Evolutionary conservation across 2,797 vertebrate species (phyloP).

Genomic region (Anabacerthia variegaticeps): DNA sequence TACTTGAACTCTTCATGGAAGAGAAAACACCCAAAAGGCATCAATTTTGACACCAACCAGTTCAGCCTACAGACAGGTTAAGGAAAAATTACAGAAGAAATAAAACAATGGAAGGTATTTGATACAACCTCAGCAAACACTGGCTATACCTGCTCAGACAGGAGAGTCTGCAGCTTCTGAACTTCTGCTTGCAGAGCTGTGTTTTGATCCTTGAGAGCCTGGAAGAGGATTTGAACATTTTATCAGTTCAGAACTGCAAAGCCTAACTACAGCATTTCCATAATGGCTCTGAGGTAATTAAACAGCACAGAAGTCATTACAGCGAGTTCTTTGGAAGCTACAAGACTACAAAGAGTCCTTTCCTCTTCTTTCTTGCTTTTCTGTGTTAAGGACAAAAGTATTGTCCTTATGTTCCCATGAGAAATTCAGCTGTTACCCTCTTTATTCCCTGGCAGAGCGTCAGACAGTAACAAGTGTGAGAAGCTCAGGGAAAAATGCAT

Average conservation of each 20-base stretch:
- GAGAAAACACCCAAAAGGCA: neutral
- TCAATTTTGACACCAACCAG: neutral
- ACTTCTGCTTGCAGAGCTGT: slow-evolving; percentile 85
- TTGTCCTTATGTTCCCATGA: neutral
- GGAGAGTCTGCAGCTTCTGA: slow-evolving; percentile 87
- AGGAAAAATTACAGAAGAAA: neutral
- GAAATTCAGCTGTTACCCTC: slow-evolving; percentile 18
- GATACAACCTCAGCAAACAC: neutral
- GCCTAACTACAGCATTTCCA: neutral
- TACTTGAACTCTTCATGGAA: neutral
- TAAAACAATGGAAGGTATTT: neutral
- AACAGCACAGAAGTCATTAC: neutral
- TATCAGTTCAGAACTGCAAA: neutral
- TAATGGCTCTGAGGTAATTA: neutral
- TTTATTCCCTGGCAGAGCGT: neutral
- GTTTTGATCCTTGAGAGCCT: slow-evolving; percentile 92
- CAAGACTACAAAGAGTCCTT: neutral
- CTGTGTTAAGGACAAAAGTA: neutral
- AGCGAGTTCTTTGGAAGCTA: neutral
- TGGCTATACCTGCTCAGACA: slow-evolving; percentile 88
- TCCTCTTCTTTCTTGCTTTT: neutral
- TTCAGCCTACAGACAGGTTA: neutral
- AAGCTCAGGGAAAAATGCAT: neutral
- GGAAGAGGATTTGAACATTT: slow-evolving; percentile 1
- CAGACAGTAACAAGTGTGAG: neutral